These are phyloP conservation scores for Rattus rattus DNA, from an alignment of 2,113 vertebrate genomes.

Conservation along the genomic window DNA sequence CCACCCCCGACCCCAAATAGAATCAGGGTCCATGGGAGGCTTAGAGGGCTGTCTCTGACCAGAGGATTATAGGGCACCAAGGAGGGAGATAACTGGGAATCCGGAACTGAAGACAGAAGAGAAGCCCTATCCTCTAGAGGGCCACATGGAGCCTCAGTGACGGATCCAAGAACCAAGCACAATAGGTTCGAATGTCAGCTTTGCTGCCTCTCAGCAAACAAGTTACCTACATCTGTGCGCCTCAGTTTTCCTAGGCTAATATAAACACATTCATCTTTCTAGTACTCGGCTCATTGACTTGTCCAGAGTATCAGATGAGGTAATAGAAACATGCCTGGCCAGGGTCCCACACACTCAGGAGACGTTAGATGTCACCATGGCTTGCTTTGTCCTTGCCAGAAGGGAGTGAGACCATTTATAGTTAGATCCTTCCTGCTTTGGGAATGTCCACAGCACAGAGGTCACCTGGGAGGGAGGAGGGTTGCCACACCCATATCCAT, in stretches of 20 bases:
- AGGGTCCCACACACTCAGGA: not conserved
- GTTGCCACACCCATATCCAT: not conserved
- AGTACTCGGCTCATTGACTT: not conserved
- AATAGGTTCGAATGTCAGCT: not conserved
- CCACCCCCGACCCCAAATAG: not conserved
- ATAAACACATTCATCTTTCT: not conserved
- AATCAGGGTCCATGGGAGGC: not conserved
- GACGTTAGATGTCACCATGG: not conserved
- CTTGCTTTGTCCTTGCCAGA: not conserved
- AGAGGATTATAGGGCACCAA: not conserved
- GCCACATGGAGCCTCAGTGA: not conserved
- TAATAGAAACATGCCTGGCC: not conserved
- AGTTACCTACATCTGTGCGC: not conserved
- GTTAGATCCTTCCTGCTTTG: not conserved
- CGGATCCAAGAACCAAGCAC: not conserved
- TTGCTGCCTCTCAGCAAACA: not conserved
- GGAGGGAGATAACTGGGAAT: not conserved
- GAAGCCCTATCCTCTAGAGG: not conserved
- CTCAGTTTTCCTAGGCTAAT: slow-evolving; percentile 37
- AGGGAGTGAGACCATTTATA: not conserved
- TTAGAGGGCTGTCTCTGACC: not conserved
- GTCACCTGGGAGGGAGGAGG: not conserved
- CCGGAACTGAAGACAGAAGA: not conserved
- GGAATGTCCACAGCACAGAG: not conserved
- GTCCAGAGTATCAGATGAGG: not conserved